Conservation (phyloP, 2,797 vertebrate genomes). For the Rhadinocentrus ornatus region DNA sequence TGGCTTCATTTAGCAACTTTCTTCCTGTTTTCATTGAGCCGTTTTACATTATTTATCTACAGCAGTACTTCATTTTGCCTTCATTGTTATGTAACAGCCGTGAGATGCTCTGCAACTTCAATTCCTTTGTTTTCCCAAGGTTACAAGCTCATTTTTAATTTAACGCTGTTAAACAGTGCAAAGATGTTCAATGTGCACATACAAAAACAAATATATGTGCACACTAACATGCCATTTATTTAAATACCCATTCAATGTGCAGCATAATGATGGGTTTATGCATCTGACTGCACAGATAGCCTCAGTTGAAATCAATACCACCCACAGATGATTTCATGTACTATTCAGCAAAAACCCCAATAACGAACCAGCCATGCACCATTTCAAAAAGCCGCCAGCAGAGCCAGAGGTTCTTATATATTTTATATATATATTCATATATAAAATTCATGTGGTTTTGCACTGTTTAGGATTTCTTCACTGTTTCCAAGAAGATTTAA, state of each 20-base stretch:
- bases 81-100: constrained; percentile 45
- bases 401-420: background rate
- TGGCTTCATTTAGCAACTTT: background rate
- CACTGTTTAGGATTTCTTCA: background rate
- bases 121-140: constrained; percentile 22
- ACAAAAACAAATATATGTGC: constrained; percentile 20
- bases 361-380: background rate
- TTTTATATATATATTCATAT: too few relatives aligned
- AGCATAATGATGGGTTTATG: constrained; percentile 56
- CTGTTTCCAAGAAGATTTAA: background rate
- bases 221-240: constrained; percentile 11
- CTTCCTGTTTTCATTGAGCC: background rate
- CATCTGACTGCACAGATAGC: constrained; percentile 52
- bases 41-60: constrained; percentile 18
- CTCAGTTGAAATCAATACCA: constrained; percentile 74
- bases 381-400: constrained; percentile 6
- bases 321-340: constrained; percentile 61
- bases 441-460: constrained; percentile 15
- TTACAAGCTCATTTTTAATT: constrained; percentile 1
- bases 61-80: constrained; percentile 14
- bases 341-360: constrained; percentile 57
- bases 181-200: constrained; percentile 12
- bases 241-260: constrained; percentile 23
- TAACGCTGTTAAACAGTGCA: constrained; percentile 8
- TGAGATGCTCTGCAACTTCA: constrained; percentile 35